Evolutionary conservation across 2,888 invertebrate genomes (phyloP).

Genomic region (Pyrrhia umbra): DNA sequence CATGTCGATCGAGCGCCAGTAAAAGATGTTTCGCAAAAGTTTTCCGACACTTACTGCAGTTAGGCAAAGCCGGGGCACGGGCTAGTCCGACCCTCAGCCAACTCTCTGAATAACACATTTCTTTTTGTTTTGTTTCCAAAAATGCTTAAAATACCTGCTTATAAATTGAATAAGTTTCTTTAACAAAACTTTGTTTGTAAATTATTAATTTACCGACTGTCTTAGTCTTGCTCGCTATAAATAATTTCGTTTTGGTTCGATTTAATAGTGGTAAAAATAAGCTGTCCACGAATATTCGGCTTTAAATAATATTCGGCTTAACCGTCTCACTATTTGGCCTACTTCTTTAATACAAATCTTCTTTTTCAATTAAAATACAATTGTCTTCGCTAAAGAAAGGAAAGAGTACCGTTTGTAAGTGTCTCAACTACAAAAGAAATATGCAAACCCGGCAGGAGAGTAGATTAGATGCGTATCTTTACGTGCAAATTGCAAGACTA

Average conservation of each 20-base stretch:
- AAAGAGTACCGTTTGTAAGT: conserved; percentile 24
- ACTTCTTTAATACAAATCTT: conserved; percentile 19
- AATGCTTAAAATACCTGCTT: conserved; percentile 36
- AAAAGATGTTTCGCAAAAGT: conserved; percentile 81
- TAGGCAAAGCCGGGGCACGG: conserved; percentile 54
- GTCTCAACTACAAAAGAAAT: conserved; percentile 46
- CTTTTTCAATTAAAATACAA: conserved; percentile 41
- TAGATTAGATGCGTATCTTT: conserved; percentile 49
- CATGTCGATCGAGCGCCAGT: conserved; percentile 78
- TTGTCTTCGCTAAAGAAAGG: conserved; percentile 29
- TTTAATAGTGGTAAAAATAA: conserved; percentile 18
- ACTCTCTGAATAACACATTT: conserved; percentile 42
- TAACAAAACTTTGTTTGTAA: conserved; percentile 27
- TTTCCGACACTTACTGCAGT: conserved; percentile 84
- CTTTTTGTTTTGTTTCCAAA: conserved; percentile 36
- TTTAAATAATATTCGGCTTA: not conserved
- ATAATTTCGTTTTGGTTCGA: conserved; percentile 34
- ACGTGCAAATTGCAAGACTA: conserved; percentile 54
- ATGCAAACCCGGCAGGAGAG: conserved; percentile 38
- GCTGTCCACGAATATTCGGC: conserved; percentile 5
- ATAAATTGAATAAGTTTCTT: conserved; percentile 39
- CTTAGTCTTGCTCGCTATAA: conserved; percentile 25
- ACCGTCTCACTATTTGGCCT: not conserved
- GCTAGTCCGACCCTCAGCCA: conserved; percentile 35
- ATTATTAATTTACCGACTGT: conserved; percentile 47